These are phyloP conservation scores for Ceratosolen fusciceps DNA, from an alignment of 1,140 invertebrate species.

Conservation along the genomic window DNA sequence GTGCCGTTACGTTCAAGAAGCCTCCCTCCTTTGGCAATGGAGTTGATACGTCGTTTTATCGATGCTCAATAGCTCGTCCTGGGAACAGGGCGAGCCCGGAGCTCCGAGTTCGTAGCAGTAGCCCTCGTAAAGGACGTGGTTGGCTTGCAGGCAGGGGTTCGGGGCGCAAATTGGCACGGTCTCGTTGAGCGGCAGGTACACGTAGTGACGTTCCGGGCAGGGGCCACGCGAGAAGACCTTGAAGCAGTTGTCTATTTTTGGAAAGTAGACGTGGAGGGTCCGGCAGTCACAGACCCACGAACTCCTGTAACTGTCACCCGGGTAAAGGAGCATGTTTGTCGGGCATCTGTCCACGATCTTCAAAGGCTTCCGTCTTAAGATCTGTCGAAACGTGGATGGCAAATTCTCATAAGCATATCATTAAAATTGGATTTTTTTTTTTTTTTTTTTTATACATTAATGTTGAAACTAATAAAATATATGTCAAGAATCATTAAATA, in stretches of 20 bases:
- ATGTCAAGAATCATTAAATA: too few species aligned
- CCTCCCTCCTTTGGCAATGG: constrained; percentile 50
- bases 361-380: background rate
- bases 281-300: constrained; percentile 80
- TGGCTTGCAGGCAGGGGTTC: constrained; percentile 74
- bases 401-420: too few species aligned
- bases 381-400: background rate
- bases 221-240: constrained; percentile 76
- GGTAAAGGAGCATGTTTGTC: constrained; percentile 76
- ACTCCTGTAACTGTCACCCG: constrained; percentile 72
- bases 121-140: constrained; percentile 69
- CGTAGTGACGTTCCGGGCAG: constrained; percentile 72
- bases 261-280: constrained; percentile 75
- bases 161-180: constrained; percentile 73
- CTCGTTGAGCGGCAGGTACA: constrained; percentile 72
- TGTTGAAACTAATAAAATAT: too few species aligned
- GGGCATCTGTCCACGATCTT: constrained; percentile 65
- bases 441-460: too few species aligned
- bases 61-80: constrained; percentile 51
- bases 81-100: constrained; percentile 64
- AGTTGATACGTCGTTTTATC: constrained; percentile 61
- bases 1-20: too few species aligned
- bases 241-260: constrained; percentile 74
- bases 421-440: too few species aligned
- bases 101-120: constrained; percentile 71